Base-by-base conservation (phyloP, 2,113 vertebrate genomes). In the Reinhardtius hippoglossoides region DNA sequence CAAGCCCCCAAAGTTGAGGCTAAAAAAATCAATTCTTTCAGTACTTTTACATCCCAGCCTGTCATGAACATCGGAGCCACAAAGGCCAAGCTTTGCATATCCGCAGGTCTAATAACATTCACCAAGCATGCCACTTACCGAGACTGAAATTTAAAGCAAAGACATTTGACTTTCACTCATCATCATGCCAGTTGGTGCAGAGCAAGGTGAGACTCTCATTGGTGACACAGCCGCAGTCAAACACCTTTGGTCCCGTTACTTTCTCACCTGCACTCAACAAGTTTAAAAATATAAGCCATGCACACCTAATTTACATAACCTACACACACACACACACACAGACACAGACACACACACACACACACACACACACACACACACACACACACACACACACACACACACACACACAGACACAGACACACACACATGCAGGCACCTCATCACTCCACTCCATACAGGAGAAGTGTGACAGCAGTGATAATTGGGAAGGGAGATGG, bases 401-500 rank as follows among this genome's bases (percentile, higher is more conserved):
- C 31, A 31, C 6, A 31, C 31, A 31, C 31, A 37, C 35, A 37
- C 8, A 9, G n/a, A n/a, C n/a, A n/a, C n/a, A n/a, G n/a, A n/a
- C 1, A 37, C 23, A 5, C 56, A 55, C 20, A 46, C 26, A 37
- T 44, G 61, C 26, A 58, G 55, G 54, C 71, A 57, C 27, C 6
- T 57, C 42, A 16, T 12, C 5, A 18, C 60, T 21, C 56, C 31
- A 31, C 31, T 31, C 31, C 31, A 31, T 7, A 31, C 31, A 31
- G 31, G 31, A 31, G 6, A 31, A 0, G 48, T 52, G 66, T 71
- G 66, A 52, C 67, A 73, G 40, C 75, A 67, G 46, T 54, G 85
- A 58, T 87, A 81, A 87, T 79, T 84, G 63, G 71, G 31, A 78
- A 67, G 67, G 67, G 67, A 66, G 73, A 68, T 46, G 15, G 63